Evolutionary conservation across 2,888 invertebrate species (phyloP), one percentile per base, ranked within the genome.

Genomic region (Aphidoletes aphidimyza): DNA sequence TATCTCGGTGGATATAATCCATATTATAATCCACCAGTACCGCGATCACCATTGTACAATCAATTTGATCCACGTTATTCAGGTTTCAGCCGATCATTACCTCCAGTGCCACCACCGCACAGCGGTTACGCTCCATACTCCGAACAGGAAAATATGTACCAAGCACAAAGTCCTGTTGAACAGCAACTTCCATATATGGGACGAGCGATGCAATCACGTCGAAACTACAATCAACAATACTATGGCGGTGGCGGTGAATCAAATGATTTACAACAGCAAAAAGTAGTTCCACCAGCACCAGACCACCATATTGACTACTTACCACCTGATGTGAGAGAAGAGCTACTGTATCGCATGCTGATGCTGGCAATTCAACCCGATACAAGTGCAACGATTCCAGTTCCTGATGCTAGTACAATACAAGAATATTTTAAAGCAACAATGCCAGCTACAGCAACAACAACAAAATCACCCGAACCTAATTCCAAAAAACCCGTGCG

Each of bases 281-380:
- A 84, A 85, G 85, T 83, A 59, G 85, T 49, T 86, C 9, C 45
- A 34, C 39, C n/a, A n/a, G 11, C n/a, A 37, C n/a, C n/a, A n/a
- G n/a, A n/a, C n/a, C n/a, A n/a, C n/a, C 49, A 49, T 22, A 92
- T 92, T 9, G 93, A 93, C 86, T 93, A 92, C 86, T 88, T 95
- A 26, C 94, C 94, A 19, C 91, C 93, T 0, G 93, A 94, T 85
- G 92, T 95, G 26, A 90, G 94, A 85, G 94, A 95, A 88, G 94
- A 94, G 87, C 89, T 95, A 49, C 89, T 95, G 11, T 88, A 94
- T 87, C 92, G 94, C 87, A 94, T 95, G 94, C 89, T 95, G 42
- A 93, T 94, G 88, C 88, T 95, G 85, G 94, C 94, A 0, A 93
- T 95, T 86, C 93, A 93, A 88, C 92, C 93, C 14, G 93, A 83